phyloP scores from a whole-genome alignment of 1,140 invertebrate genomes.

The Euwallacea similis region DNA sequence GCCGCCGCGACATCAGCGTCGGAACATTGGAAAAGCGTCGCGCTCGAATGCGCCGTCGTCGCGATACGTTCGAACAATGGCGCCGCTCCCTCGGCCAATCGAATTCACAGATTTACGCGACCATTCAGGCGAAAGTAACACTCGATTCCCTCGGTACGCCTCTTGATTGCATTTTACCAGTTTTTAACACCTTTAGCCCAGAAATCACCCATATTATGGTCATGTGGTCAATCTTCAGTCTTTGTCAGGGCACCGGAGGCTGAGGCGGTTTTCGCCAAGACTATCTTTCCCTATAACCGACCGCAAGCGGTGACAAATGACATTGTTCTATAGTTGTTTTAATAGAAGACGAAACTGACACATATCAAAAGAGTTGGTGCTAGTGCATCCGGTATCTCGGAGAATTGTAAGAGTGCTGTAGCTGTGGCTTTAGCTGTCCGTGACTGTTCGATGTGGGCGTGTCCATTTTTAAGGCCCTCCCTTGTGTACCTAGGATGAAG shows the following conservation, averaged over 20 bases:
- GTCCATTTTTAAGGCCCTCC: slow-evolving; percentile 37
- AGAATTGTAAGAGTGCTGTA: background rate
- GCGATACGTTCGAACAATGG: slow-evolving; percentile 50
- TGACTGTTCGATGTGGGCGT: slow-evolving; percentile 42
- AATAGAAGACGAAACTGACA: too few species aligned
- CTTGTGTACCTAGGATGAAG: slow-evolving; percentile 49
- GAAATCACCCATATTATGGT: slow-evolving; percentile 13
- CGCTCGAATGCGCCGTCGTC: slow-evolving; percentile 48
- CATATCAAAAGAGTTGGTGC: too few species aligned
- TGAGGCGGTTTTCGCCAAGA: too few species aligned
- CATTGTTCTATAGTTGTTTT: too few species aligned
- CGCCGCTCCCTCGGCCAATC: slow-evolving; percentile 48
- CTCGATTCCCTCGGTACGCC: slow-evolving; percentile 40
- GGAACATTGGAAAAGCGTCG: slow-evolving; percentile 43
- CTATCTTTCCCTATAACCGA: too few species aligned
- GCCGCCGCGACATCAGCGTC: slow-evolving; percentile 31
- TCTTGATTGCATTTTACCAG: slow-evolving; percentile 36
- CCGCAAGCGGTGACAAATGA: too few species aligned
- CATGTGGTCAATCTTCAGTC: too few species aligned
- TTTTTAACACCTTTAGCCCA: slow-evolving; percentile 26
- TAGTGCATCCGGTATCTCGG: too few species aligned
- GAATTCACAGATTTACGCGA: slow-evolving; percentile 43
- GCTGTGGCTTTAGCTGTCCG: slow-evolving; percentile 8
- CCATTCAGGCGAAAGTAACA: slow-evolving; percentile 46
- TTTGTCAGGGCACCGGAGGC: too few species aligned